phyloP scores from a whole-genome alignment of 2,113 vertebrate species.

The Marmota flaviventris region DNA sequence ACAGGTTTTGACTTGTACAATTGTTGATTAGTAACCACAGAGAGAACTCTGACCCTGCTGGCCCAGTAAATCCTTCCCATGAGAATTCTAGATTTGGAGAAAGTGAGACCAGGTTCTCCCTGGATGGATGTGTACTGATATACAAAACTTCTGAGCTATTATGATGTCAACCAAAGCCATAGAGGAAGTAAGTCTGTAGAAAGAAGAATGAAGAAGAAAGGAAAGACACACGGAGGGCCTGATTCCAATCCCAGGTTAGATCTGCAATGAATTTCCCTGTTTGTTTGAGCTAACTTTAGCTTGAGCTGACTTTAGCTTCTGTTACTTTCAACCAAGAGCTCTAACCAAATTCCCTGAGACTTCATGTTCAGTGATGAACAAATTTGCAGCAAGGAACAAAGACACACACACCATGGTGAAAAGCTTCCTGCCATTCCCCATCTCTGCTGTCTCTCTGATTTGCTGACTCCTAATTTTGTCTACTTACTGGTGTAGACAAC shows the following conservation, averaged over 20 bases:
- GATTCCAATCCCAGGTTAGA: background rate
- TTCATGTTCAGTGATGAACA: background rate
- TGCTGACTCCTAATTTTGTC: background rate
- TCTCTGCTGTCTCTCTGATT: background rate
- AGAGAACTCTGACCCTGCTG: background rate
- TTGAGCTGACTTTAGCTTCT: background rate
- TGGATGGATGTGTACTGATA: background rate
- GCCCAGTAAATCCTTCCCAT: background rate
- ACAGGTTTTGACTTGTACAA: background rate
- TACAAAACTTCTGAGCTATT: background rate
- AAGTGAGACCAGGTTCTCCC: background rate
- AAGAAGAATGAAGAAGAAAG: background rate
- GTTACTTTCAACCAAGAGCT: background rate
- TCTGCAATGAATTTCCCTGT: background rate
- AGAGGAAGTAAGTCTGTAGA: background rate
- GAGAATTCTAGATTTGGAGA: background rate
- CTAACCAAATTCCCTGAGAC: background rate
- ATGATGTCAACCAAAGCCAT: background rate
- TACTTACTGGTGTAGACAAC: background rate
- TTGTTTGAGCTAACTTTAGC: background rate
- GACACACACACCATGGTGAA: background rate
- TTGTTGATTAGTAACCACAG: background rate
- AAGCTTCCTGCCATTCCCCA: background rate
- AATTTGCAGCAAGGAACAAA: background rate
- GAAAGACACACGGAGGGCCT: background rate